A percentile compares a stretch with the other conserved stretches of the same genome.
Evolutionary conservation across 2,888 invertebrate species (phyloP).

Genomic region (Nephrotoma flavescens): DNA sequence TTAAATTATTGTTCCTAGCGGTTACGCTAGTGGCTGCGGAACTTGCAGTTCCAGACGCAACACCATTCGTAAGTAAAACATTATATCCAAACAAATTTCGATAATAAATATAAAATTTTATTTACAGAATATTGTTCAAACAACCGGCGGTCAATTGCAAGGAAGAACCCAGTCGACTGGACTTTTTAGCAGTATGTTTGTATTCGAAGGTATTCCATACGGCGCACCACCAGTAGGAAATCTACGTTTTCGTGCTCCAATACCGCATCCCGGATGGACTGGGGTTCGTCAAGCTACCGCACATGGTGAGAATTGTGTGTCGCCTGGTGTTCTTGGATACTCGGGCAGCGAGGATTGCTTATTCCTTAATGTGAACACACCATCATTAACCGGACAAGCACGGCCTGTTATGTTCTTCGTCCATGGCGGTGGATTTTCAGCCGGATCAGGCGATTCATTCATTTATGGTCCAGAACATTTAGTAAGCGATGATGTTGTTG

Average conservation of each 20-base stretch:
- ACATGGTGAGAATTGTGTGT: constrained; percentile 8
- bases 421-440: constrained; percentile 11
- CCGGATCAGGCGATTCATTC: constrained; percentile 8
- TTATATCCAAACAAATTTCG: background rate
- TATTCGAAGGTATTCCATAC: constrained; percentile 10
- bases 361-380: constrained; percentile 11
- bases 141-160: background rate
- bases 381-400: background rate
- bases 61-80: background rate
- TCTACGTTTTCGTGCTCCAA: constrained; percentile 9
- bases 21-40: background rate
- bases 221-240: constrained; percentile 10
- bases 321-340: constrained; percentile 15
- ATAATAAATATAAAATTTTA: background rate
- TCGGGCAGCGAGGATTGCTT: constrained; percentile 19
- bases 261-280: constrained; percentile 8
- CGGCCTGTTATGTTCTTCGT: constrained; percentile 11
- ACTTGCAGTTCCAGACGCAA: background rate
- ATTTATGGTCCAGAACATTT: constrained; percentile 11
- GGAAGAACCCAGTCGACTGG: background rate
- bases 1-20: background rate
- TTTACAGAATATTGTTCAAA: background rate
- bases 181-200: background rate
- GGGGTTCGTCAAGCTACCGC: constrained; percentile 6
- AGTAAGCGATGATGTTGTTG: constrained; percentile 9